A percentile compares a stretch with the other conserved stretches of the same genome.
Evolutionary conservation across 2,797 vertebrate genomes (phyloP).

Genomic region (Tamandua tetradactyla): DNA sequence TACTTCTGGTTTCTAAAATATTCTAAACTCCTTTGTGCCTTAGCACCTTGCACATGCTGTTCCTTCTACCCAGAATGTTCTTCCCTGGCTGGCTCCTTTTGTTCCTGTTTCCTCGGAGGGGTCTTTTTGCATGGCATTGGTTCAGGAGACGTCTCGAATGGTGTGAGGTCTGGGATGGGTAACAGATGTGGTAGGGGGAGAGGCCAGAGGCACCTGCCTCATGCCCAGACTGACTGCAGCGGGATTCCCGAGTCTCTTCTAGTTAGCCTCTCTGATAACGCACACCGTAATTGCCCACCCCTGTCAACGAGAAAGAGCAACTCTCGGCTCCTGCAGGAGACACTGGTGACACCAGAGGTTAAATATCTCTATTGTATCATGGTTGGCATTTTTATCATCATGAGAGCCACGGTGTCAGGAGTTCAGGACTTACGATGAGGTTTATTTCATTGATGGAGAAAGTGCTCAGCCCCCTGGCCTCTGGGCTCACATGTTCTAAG

Average conservation of each 20-base stretch:
- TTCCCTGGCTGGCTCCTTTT: background rate
- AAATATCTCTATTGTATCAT: slow-evolving; percentile 76
- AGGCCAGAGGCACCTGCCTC: background rate
- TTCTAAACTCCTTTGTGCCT: background rate
- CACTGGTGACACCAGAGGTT: slow-evolving; percentile 56
- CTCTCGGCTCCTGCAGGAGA: slow-evolving; percentile 68
- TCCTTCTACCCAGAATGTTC: background rate
- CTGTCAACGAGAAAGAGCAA: background rate
- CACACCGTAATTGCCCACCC: background rate
- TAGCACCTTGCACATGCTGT: background rate
- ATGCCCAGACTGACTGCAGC: background rate
- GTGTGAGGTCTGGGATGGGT: background rate
- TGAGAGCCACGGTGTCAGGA: slow-evolving; percentile 65
- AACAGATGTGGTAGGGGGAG: background rate
- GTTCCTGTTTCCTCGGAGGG: background rate
- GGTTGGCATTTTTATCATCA: slow-evolving; percentile 78
- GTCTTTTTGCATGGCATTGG: background rate
- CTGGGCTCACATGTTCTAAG: slow-evolving; percentile 40
- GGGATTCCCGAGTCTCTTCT: background rate
- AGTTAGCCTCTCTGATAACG: background rate
- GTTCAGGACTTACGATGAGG: slow-evolving; percentile 70
- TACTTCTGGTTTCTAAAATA: background rate
- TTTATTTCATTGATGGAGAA: slow-evolving; percentile 71
- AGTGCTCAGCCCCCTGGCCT: background rate
- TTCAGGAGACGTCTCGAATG: background rate